Evolutionary conservation across 92 coral and sea anemone species (phyloP).

Genomic region (Nematostella vectensis): DNA sequence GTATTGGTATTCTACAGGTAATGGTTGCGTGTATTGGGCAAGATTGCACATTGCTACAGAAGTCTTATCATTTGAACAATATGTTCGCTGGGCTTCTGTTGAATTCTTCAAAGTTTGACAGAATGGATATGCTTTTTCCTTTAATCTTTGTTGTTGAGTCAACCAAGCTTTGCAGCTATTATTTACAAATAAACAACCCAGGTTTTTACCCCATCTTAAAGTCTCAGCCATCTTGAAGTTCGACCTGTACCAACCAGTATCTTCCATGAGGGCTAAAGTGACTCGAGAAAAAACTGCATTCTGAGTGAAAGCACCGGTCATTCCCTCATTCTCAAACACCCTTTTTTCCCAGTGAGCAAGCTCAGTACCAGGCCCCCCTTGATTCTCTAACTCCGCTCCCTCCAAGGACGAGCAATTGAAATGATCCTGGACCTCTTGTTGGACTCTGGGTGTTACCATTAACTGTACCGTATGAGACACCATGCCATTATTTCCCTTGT

Average conservation of each 20-base stretch:
- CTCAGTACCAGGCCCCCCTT: constrained; percentile 72
- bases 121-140: constrained; percentile 53
- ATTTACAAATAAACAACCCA: constrained; percentile 80
- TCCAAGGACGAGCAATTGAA: constrained; percentile 86
- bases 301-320: constrained; percentile 92
- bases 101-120: constrained; percentile 33
- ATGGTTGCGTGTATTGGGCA: constrained; percentile 29
- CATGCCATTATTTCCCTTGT: constrained; percentile 34
- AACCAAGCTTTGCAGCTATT: constrained; percentile 98
- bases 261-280: constrained; percentile 93
- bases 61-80: constrained; percentile 56
- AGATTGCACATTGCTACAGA: constrained; percentile 85
- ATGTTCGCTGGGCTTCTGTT: constrained; percentile 23
- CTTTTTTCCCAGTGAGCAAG: constrained; percentile 97
- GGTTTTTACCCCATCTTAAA: constrained; percentile 79
- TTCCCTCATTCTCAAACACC: constrained; percentile 91
- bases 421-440: constrained; percentile 65
- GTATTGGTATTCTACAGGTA: constrained; percentile 76
- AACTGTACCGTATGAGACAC: constrained; percentile 49
- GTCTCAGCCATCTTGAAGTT: constrained; percentile 80
- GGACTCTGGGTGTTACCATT: constrained; percentile 75
- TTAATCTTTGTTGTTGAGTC: constrained; percentile 28
- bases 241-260: constrained; percentile 89
- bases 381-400: constrained; percentile 97
- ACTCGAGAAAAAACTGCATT: constrained; percentile 83